phyloP scores from a whole-genome alignment of 2,113 vertebrate species.

The Cololabis saira region DNA sequence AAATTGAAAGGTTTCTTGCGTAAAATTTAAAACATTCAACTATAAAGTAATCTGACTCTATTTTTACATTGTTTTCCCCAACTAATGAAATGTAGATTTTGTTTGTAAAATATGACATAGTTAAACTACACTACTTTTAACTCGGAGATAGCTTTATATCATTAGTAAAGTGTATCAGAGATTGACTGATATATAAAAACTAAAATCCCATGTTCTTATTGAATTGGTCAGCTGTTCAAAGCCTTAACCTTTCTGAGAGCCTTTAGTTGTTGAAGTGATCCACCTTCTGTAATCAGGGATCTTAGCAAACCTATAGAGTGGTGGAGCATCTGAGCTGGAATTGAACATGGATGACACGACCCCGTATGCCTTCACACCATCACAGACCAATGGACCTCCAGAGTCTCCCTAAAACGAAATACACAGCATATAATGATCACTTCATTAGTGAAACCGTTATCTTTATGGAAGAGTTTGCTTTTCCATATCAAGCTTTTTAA shows the following conservation, averaged over 20 bases:
- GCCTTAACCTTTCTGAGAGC: neutral
- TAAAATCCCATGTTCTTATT: neutral
- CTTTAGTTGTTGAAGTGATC: conserved; percentile 63
- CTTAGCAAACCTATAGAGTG: conserved; percentile 69
- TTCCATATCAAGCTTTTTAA: neutral
- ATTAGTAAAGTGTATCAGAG: no score
- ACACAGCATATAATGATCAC: neutral
- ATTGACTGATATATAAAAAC: neutral
- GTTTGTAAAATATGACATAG: no score
- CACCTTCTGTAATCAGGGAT: conserved; percentile 70
- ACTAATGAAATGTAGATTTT: no score
- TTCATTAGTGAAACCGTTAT: neutral
- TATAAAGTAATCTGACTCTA: no score
- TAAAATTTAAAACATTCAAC: no score
- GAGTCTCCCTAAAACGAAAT: conserved; percentile 83
- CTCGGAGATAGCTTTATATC: no score
- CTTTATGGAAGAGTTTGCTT: neutral
- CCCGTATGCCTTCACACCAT: conserved; percentile 69
- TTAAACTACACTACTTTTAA: no score
- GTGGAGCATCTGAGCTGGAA: accelerated
- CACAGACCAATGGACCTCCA: conserved; percentile 85
- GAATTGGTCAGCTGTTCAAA: neutral
- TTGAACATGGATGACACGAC: conserved; percentile 60
- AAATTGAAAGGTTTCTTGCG: no score
- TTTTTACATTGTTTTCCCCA: no score